A percentile compares a stretch with the other conserved stretches of the same genome.
Evolutionary conservation across 2,113 vertebrate genomes (phyloP).

Genomic region (Aspiorhynchus laticeps): DNA sequence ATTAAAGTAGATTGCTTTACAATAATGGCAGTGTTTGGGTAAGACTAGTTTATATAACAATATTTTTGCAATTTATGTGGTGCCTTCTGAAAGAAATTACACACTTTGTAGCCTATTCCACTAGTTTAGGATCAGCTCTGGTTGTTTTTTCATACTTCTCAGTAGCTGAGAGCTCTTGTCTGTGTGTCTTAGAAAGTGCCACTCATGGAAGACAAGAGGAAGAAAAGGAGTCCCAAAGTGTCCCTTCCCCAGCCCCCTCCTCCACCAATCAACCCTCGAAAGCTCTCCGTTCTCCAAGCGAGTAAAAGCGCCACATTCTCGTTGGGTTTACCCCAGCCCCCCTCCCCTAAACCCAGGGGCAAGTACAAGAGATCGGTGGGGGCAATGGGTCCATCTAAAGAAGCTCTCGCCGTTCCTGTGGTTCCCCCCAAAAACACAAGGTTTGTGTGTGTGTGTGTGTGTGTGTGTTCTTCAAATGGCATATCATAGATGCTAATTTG

Average conservation of each 20-base stretch:
- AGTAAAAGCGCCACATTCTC: slow-evolving; percentile 90
- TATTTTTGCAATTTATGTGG: background rate
- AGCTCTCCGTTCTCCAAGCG: slow-evolving; percentile 82
- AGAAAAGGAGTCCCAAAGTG: slow-evolving; percentile 88
- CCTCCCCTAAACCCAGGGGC: slow-evolving; percentile 87
- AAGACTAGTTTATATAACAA: background rate
- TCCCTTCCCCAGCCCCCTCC: slow-evolving; percentile 82
- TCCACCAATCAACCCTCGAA: slow-evolving; percentile 80
- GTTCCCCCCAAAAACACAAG: slow-evolving; percentile 74
- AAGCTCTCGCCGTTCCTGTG: slow-evolving; percentile 67
- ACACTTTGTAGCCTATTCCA: background rate
- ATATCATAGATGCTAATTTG: background rate
- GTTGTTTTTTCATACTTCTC: background rate
- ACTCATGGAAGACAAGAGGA: slow-evolving; percentile 90
- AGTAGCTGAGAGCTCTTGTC: background rate
- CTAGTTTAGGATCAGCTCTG: background rate
- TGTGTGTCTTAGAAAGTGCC: background rate
- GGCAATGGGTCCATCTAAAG: slow-evolving; percentile 71
- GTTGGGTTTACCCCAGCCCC: slow-evolving; percentile 87
- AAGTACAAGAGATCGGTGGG: slow-evolving; percentile 86
- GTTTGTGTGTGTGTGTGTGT: slow-evolving; percentile 57
- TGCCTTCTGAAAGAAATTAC: background rate
- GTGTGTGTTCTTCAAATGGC: no score
- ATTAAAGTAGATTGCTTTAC: no score
- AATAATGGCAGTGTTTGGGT: background rate